Evolutionary conservation across 2,113 vertebrate species (phyloP).

Genomic region (Todiramphus saurophagus): DNA sequence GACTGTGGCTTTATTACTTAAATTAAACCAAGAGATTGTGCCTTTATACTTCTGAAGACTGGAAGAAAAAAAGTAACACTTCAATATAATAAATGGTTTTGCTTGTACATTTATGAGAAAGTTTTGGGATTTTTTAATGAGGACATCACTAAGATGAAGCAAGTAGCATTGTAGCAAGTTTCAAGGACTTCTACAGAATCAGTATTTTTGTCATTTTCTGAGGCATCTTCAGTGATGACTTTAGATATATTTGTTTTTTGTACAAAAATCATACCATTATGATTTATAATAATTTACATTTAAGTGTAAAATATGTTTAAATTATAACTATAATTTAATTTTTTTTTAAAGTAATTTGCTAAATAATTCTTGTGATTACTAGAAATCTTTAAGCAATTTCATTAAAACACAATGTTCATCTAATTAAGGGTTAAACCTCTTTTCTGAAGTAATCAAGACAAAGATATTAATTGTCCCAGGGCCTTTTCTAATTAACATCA

Average conservation of each 20-base stretch:
- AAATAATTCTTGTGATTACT: not conserved
- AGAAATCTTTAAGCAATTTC: not conserved
- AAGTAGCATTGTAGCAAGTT: not conserved
- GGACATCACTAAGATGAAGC: not conserved
- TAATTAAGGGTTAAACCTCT: not conserved
- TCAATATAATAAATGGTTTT: not conserved
- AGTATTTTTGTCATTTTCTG: not conserved
- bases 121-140: not conserved
- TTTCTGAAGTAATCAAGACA: not conserved
- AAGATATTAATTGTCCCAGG: not conserved
- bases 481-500: not conserved
- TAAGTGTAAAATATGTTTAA: not conserved
- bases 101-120: not conserved
- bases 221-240: not conserved
- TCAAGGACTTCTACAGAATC: not conserved
- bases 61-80: not conserved
- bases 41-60: not conserved
- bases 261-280: not conserved
- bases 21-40: not conserved
- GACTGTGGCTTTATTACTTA: not conserved
- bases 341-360: not conserved
- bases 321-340: not conserved
- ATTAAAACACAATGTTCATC: not conserved
- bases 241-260: not conserved
- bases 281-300: not conserved